A percentile compares a stretch with the other conserved stretches of the same genome.
phyloP scores from a whole-genome alignment of 35 echinoderm and acorn worm species.

The Acanthaster planci region DNA sequence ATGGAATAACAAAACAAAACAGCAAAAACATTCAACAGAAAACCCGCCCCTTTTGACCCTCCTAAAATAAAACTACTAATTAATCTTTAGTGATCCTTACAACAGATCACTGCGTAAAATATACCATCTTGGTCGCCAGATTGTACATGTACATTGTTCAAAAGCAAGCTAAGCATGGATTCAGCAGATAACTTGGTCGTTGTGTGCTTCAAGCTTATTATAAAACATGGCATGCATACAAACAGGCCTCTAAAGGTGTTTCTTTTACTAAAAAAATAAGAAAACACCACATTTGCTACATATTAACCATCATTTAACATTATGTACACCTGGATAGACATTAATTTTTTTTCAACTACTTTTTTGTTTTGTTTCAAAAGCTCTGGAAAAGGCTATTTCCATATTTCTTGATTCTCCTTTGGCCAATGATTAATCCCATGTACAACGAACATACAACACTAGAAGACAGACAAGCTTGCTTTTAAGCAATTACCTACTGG shows the following conservation, averaged over 20 bases:
- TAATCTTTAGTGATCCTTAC: not conserved
- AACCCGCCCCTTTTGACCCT: not conserved
- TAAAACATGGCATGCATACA: conserved; percentile 29
- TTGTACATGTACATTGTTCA: conserved; percentile 11
- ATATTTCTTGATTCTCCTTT: conserved; percentile 24
- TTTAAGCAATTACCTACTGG: conserved; percentile 6
- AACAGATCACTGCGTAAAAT: conserved; percentile 20
- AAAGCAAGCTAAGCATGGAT: conserved; percentile 9
- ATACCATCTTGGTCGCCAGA: conserved; percentile 7
- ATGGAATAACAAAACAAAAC: not conserved
- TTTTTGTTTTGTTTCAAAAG: conserved; percentile 20
- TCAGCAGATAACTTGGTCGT: not conserved
- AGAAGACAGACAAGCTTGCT: not conserved
- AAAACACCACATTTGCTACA: conserved; percentile 4
- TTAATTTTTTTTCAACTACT: not conserved
- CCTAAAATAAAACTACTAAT: not conserved
- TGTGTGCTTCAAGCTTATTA: conserved; percentile 17
- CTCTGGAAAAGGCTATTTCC: conserved; percentile 23
- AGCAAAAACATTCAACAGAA: conserved; percentile 10
- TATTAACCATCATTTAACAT: conserved; percentile 26
- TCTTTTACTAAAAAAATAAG: conserved; percentile 6
- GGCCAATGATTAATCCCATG: conserved; percentile 15
- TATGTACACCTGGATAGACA: conserved; percentile 25
- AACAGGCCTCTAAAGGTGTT: conserved; percentile 6
- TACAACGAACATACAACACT: conserved; percentile 7